Base-by-base conservation (phyloP, 2,113 vertebrate species). In the Phrynosoma blainvillii region DNA sequence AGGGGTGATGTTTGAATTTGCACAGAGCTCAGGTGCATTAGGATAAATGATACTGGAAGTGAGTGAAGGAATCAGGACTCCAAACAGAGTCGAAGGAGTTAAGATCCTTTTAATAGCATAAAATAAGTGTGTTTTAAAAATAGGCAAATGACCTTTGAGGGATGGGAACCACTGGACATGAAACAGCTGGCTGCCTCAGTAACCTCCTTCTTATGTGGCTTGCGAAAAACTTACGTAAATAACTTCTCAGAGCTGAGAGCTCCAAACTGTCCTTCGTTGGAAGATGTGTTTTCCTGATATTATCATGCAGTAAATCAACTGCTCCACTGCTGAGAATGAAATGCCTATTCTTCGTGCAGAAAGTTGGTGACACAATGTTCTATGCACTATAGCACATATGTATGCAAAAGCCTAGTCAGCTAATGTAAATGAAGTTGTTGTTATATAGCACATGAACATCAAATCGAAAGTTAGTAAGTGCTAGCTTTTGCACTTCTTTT, bases 211-310 rank as follows among this genome's bases (percentile, higher is more conserved):
- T 30, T 52, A 70, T 77, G 8, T 77, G 73, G 47, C 52, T 76
- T 81, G 23, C 11, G 56, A 82, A 86, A 54, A 1, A 84, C 89
- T 89, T 92, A 75, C 90, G 87, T 92, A 95, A 93, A 93, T 36
- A 93, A 25, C 9, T 79, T 70, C 20, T 85, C 27, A 56, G 36
- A 2, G 86, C 42, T 93, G 81, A 88, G 88, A 86, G 84, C 36
- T 92, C 81, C 78, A 0, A 73, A 66, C 16, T 71, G 54, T 89
- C 27, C 82, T 89, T 25, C 0, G 85, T 42, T 88, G 66, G 79
- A 62, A 71, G 0, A 0, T 13, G 21, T 32, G 54, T 30, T 83
- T 23, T 76, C 47, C 30, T 74, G 1, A 2, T 56, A 70, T 62
- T 62, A 18, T 87, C 56, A 84, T 89, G 79, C 0, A 0, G 52